phyloP scores from a whole-genome alignment of 1,140 invertebrate genomes.

The Caenorhabditis inopinata region DNA sequence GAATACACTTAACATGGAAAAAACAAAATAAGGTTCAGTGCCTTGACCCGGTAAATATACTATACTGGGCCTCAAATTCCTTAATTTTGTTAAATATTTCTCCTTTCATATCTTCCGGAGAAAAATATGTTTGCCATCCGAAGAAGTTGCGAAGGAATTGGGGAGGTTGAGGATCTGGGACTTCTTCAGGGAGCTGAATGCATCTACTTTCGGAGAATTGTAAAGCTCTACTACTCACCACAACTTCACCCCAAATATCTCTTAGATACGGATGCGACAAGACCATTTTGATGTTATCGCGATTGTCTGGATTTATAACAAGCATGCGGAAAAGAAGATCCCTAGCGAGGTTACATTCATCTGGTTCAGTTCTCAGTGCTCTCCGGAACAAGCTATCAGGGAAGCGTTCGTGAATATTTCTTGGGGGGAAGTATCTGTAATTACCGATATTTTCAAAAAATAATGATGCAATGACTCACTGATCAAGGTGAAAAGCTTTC shows the following conservation, averaged over 20 bases:
- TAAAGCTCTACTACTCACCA: neutral
- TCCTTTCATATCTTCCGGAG: neutral
- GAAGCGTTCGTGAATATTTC: neutral
- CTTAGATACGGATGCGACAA: slow-evolving; percentile 3
- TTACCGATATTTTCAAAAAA: neutral
- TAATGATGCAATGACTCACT: too few species aligned
- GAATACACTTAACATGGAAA: too few species aligned
- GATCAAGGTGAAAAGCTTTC: too few species aligned
- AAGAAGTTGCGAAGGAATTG: neutral
- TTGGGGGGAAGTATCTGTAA: neutral
- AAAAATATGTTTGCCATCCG: neutral
- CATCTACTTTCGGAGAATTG: too few species aligned
- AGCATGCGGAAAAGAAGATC: neutral
- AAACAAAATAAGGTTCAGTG: too few species aligned
- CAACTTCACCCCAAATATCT: neutral
- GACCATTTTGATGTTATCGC: neutral
- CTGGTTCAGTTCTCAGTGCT: neutral
- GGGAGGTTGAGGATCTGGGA: neutral
- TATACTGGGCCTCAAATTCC: neutral
- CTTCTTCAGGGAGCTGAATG: neutral
- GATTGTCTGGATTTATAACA: neutral
- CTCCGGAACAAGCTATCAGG: neutral
- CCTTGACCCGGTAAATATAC: neutral
- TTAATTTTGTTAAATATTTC: neutral
- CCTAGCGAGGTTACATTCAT: neutral